Base-by-base conservation (phyloP, 37 sponge, comb jelly and placozoan genomes). In the Lycopodina hypogea region DNA sequence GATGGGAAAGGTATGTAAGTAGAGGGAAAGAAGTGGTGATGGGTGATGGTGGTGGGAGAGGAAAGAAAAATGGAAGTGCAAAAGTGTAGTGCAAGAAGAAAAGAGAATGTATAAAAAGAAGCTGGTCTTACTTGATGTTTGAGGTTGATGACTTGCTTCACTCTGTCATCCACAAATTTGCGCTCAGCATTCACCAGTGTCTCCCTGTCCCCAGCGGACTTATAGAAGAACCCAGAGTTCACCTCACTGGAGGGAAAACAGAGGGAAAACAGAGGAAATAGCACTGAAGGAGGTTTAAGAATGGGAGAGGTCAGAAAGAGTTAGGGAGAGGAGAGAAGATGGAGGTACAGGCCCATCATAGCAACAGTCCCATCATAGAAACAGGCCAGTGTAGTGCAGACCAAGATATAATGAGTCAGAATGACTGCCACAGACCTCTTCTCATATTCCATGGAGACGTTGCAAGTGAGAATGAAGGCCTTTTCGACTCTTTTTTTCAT, bases 381-480 rank as follows among this genome's bases (percentile, higher is more conserved):
- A n/a, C n/a, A n/a, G n/a, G n/a, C n/a, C n/a, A n/a, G n/a, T n/a
- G n/a, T n/a, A n/a, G n/a, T n/a, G n/a, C n/a, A n/a, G n/a, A n/a
- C n/a, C n/a, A n/a, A n/a, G n/a, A n/a, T n/a, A n/a, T n/a, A n/a
- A n/a, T n/a, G n/a, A n/a, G n/a, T n/a, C n/a, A n/a, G n/a, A n/a
- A n/a, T n/a, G n/a, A 36, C 48, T 3, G 2, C 3, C 35, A 70
- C 83, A 23, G 11, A 95, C 96, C 87, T 99, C 76, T 99, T 99
- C 80, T 99, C 99, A 59, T 99, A 96, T 79, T 99, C 99, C 86
- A 99, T n/a, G 21, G 97, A 94, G n/a, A 99, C 99, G 53, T 99
- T 99, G 84, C 99, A 99, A 0, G 99, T 96, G 48, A 99, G 91
- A 37, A 99, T 96, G 74, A 71, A 99, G 24, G 99, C 95, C 79